Base-by-base conservation (phyloP, 2,113 vertebrate species). In the Corvus hawaiiensis region DNA sequence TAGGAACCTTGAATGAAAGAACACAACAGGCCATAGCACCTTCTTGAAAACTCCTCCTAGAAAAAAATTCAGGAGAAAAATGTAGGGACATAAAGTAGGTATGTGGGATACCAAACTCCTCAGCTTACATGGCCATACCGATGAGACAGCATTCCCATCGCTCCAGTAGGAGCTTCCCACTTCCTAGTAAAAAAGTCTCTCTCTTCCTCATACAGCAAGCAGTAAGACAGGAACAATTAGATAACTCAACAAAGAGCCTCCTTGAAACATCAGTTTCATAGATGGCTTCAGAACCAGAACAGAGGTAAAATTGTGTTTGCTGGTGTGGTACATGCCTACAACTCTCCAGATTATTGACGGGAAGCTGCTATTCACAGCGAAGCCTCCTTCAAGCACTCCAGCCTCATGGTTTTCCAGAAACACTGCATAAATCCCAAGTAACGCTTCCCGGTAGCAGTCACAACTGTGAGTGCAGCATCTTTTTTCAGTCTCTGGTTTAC, bases 381-480 rank as follows among this genome's bases (percentile, higher is more conserved):
- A 77, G 48, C 79, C 75, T 88, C 67, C 44, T 68, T 55, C 61
- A 9, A 74, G 64, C 69, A 15, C 80, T 81, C 27, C n/a, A 78
- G 30, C 46, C 87, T 84, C 87, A 5, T 27, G 58, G 23, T 14
- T 83, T 83, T 74, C 62, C 89, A 96, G 81, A 39, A 84, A 83
- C 43, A 3, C 67, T 41, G 90, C 78, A 77, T 41, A 93, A 96
- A 93, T 92, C 84, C 91, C 55, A 61, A 76, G 78, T 13, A 92
- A 84, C 23, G 11, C 84, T 77, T 85, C 44, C 37, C 6, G 4
- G 15, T 52, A 91, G 43, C 91, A 96, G 93, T 46, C 92, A 96
- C 91, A 96, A 90, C 93, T 94, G 87, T 26, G 67, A 95, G 89
- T 20, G 17, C 3, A 73, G 85, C 43, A 88, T 63, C 93, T 94